Evolutionary conservation across 2,113 vertebrate genomes (phyloP).

Genomic region (Carollia perspicillata): DNA sequence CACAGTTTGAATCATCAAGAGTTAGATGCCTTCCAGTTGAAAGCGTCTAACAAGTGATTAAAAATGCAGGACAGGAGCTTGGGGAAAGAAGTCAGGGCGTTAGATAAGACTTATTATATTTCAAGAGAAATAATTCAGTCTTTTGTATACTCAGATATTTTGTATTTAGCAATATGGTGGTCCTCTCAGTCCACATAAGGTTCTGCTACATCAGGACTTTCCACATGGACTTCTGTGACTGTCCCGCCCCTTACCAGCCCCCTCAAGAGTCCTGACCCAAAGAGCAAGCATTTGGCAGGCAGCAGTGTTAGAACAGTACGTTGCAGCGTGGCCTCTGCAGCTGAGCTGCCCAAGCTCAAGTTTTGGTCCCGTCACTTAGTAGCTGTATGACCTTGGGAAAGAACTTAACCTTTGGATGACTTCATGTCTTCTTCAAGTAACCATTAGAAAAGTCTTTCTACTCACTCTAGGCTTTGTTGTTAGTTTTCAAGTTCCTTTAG

Average conservation of each 20-base stretch:
- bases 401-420: background rate
- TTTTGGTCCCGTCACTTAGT: background rate
- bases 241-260: background rate
- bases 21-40: background rate
- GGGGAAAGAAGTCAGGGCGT: background rate
- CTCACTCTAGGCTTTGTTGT: too few species aligned
- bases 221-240: background rate
- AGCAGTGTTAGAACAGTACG: rapidly evolving
- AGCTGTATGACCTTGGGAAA: background rate
- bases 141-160: background rate
- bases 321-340: background rate
- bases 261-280: background rate
- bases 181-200: background rate
- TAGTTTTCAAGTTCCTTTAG: too few species aligned
- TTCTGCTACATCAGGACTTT: background rate
- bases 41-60: background rate
- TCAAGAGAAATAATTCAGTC: background rate
- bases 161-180: background rate
- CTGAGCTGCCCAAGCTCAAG: background rate
- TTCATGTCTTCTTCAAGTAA: background rate
- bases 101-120: background rate
- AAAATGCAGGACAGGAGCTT: background rate
- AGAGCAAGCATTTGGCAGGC: background rate
- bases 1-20: background rate
- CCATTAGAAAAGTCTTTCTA: background rate